Evolutionary conservation across 2,888 invertebrate species (phyloP).

Genomic region (Urechis unicinctus): DNA sequence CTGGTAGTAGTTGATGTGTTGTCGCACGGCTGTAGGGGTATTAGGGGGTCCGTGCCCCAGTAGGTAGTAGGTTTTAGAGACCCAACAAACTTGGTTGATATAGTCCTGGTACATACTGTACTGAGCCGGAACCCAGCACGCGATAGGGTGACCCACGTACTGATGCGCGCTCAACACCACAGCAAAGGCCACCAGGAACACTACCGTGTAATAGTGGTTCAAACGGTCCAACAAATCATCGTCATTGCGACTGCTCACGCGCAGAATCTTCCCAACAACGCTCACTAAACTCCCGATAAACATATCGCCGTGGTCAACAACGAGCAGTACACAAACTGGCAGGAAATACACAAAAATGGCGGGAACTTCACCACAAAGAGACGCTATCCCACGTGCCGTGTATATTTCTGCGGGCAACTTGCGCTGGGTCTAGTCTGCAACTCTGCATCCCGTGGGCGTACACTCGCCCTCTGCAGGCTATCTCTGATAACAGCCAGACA

Average conservation of each 20-base stretch:
- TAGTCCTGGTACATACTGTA: conserved; percentile 25
- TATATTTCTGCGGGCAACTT: no score
- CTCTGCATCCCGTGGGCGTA: no score
- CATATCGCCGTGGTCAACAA: no score
- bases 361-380: no score
- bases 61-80: conserved; percentile 25
- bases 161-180: conserved; percentile 48
- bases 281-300: conserved; percentile 7
- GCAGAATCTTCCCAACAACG: conserved; percentile 31
- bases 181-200: conserved; percentile 47
- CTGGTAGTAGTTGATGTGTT: conserved; percentile 31
- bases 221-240: conserved; percentile 48
- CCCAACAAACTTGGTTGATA: conserved; percentile 26
- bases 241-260: conserved; percentile 47
- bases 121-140: conserved; percentile 48
- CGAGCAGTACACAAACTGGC: no score
- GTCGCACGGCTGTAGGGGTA: conserved; percentile 7
- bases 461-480: no score
- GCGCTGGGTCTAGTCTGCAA: no score
- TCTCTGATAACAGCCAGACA: no score
- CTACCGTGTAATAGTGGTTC: conserved; percentile 46
- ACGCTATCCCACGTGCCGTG: no score
- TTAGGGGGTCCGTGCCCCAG: conserved; percentile 16
- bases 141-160: conserved; percentile 47
- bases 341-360: no score